Base-by-base conservation (phyloP, 2,888 invertebrate genomes). In the Phorcus lineatus region DNA sequence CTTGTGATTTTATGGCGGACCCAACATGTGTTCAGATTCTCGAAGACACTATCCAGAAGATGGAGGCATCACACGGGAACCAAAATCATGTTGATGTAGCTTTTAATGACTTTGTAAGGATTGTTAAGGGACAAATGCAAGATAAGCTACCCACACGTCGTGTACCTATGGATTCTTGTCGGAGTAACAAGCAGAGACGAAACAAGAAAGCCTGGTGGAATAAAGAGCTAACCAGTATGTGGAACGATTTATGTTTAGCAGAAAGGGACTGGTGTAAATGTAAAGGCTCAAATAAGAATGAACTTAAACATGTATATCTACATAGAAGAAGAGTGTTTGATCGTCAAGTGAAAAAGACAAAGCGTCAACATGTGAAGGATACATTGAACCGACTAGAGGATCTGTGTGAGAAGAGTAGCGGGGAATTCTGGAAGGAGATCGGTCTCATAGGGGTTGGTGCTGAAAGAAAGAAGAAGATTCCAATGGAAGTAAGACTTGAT, bases 231-330 rank as follows among this genome's bases (percentile, higher is more conserved):
- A 13, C 40, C 11, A 1, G 13, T 22, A n/a, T n/a, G 17, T 40
- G 74, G 74, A 74, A 74, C 28, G 74, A 74, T 7, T 9, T 74
- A 11, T 74, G 74, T 47, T n/a, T 11, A 22, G 74, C 74, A 52
- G 74, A 74, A n/a, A 74, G n/a, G 22, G 52, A 13, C 17, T 40
- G 47, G 74, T 16, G 4, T 47, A 74, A 47, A 24, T 3, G 11
- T 22, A 74, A 16, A 13, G 7, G 13, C 40, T 2, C 19, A 6
- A 13, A 52, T 52, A 52, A 40, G 2, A 11, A 1, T 36, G 19
- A 13, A 40, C 16, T n/a, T 36, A 40, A 22, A 28, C 53, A 19
- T 11, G 7, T 6, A 9, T 52, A 74, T 52, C 13, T 6, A 9
- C 66, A 24, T 0, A 40, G 7, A 28, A 36, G 74, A 40, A 74